These are phyloP conservation scores for Pedicia rivosa DNA, from an alignment of 2,888 invertebrate genomes.

Conservation along the genomic window DNA sequence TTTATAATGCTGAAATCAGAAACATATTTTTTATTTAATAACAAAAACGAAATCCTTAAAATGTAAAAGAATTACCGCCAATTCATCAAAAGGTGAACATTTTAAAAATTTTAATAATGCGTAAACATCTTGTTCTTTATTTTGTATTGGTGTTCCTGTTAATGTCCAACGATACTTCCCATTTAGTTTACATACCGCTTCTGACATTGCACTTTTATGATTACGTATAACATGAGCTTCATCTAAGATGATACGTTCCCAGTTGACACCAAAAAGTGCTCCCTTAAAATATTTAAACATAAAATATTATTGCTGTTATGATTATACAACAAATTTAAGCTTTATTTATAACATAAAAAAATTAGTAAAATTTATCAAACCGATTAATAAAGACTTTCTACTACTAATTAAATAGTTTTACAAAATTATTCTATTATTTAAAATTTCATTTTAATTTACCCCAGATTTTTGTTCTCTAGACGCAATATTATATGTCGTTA, in stretches of 20 bases:
- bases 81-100: conserved; percentile 79
- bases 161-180: conserved; percentile 63
- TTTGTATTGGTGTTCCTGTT: conserved; percentile 93
- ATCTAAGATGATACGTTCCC: conserved; percentile 80
- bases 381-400: conserved; percentile 4
- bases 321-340: neutral
- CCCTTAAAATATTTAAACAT: conserved; percentile 21
- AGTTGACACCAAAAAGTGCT: conserved; percentile 50
- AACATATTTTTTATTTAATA: neutral
- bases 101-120: conserved; percentile 67
- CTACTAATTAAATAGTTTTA: neutral
- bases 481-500: conserved; percentile 76
- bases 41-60: neutral
- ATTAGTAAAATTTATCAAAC: conserved; percentile 2
- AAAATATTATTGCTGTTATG: conserved; percentile 18
- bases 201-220: conserved; percentile 58
- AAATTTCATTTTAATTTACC: conserved; percentile 13
- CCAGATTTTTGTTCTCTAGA: conserved; percentile 41
- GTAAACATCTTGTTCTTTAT: conserved; percentile 73
- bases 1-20: conserved; percentile 57
- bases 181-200: conserved; percentile 47
- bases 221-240: conserved; percentile 90
- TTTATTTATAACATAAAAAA: conserved; percentile 1
- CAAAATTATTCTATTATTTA: neutral
- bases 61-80: conserved; percentile 32